Conservation (phyloP, 1,140 invertebrate species). For the Bicyclus anynana region DNA sequence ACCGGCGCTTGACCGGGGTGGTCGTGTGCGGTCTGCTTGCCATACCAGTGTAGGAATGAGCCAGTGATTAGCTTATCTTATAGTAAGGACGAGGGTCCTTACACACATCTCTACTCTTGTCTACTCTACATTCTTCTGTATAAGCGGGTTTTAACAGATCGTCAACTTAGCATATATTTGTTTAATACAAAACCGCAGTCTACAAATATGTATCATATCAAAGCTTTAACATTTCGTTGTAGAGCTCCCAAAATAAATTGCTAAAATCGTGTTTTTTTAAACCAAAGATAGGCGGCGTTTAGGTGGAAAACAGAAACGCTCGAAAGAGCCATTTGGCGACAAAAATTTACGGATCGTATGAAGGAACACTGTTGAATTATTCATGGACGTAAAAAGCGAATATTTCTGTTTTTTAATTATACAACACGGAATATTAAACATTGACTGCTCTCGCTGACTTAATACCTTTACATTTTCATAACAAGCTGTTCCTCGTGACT, state of each 20-base stretch:
- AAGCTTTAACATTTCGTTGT: not conserved
- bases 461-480: constrained; percentile 31
- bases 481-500: not conserved
- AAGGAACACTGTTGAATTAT: constrained; percentile 72
- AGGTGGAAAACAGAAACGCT: constrained; percentile 45
- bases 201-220: too few relatives aligned
- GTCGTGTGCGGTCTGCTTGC: too few relatives aligned
- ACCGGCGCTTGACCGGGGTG: too few relatives aligned
- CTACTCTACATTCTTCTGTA: too few relatives aligned
- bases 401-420: constrained; percentile 75
- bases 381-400: constrained; percentile 73
- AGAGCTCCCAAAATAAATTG: not conserved
- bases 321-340: constrained; percentile 55
- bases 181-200: too few relatives aligned
- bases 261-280: not conserved
- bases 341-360: constrained; percentile 69
- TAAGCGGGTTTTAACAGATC: too few relatives aligned
- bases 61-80: too few relatives aligned
- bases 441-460: constrained; percentile 43
- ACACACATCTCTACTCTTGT: too few relatives aligned
- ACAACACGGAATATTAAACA: constrained; percentile 70
- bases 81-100: too few relatives aligned
- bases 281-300: constrained; percentile 12
- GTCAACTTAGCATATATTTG: too few relatives aligned
- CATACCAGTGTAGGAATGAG: too few relatives aligned